Base-by-base conservation (phyloP, 2,113 vertebrate species). In the Turdus rufiventris region DNA sequence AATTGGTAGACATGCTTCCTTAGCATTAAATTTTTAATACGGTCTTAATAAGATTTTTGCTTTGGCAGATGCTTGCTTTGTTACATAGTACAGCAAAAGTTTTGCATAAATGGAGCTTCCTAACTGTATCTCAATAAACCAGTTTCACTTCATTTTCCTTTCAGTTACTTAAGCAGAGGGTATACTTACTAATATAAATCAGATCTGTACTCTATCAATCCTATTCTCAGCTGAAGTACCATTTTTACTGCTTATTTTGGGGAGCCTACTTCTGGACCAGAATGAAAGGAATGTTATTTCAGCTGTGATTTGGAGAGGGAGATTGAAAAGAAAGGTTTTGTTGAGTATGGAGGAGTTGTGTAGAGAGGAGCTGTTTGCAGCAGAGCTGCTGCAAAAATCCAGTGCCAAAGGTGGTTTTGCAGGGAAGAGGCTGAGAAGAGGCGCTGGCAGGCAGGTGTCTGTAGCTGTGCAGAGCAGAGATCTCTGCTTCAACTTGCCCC, bases 401-500 rank as follows among this genome's bases (percentile, higher is more conserved):
- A 13, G 26, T 33, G 34, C 28, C 18, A 45, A 21, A 21, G 18
- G 40, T 18, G 11, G 4, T 13, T 88, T 67, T 54, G 34, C 34
- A 28, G 28, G 12, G 40, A 40, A 40, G 40, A 40, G 47, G 23
- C 72, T 80, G 34, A 28, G 75, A 33, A 43, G 15, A 26, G 26
- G 5, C 5, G 15, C 7, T 25, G 58, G 26, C 53, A 68, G 68
- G 45, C 33, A 63, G 24, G 2, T 18, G 5, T 1, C 14, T 65
- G 2, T 14, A 5, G 1, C 15, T 65, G 34, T 5, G 33, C 23
- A 36, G 54, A 43, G 31, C 42, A 45, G 21, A 61, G 34, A 33
- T 58, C 9, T 58, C 42, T 67, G 51, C 24, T 23, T 14, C 5
- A 3, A 2, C 43, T 33, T 0, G 0, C 8, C 16, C 24, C 26